These are phyloP conservation scores for Gila robusta DNA, from an alignment of 2,797 vertebrate genomes.

Conservation along the genomic window DNA sequence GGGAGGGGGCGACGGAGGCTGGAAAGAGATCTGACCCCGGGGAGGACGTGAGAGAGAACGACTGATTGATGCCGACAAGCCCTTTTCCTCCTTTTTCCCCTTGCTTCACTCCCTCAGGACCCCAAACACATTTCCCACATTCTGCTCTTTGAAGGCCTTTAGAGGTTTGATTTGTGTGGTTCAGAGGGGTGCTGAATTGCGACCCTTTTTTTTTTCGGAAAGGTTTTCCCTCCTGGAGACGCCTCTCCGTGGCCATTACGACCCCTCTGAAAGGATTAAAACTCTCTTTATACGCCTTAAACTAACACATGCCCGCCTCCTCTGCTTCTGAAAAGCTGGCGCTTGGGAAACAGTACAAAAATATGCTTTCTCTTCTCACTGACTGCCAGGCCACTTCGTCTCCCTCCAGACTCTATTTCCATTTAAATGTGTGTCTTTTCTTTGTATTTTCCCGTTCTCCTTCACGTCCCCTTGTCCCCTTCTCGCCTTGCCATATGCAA, in stretches of 20 bases:
- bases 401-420: constrained; percentile 88
- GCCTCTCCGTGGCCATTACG: constrained; percentile 89
- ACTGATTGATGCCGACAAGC: constrained; percentile 75
- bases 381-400: constrained; percentile 85
- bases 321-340: constrained; percentile 82
- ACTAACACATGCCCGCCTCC: constrained; percentile 91
- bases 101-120: constrained; percentile 62
- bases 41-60: constrained; percentile 69
- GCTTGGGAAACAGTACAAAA: constrained; percentile 93
- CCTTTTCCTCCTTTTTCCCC: constrained; percentile 62
- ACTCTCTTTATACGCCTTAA: constrained; percentile 91
- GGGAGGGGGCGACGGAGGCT: constrained; percentile 50
- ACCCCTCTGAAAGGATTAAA: constrained; percentile 95
- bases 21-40: constrained; percentile 75
- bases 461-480: constrained; percentile 72
- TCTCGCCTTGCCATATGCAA: constrained; percentile 85
- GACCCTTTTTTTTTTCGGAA: constrained; percentile 83
- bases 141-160: constrained; percentile 91
- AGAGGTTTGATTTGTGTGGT: constrained; percentile 88
- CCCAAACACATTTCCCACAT: constrained; percentile 86
- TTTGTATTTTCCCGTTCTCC: constrained; percentile 78
- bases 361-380: constrained; percentile 84
- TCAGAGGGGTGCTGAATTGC: constrained; percentile 86
- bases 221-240: constrained; percentile 86
- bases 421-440: constrained; percentile 89